phyloP scores from a whole-genome alignment of 2,113 vertebrate species.

The Macquaria australasica region DNA sequence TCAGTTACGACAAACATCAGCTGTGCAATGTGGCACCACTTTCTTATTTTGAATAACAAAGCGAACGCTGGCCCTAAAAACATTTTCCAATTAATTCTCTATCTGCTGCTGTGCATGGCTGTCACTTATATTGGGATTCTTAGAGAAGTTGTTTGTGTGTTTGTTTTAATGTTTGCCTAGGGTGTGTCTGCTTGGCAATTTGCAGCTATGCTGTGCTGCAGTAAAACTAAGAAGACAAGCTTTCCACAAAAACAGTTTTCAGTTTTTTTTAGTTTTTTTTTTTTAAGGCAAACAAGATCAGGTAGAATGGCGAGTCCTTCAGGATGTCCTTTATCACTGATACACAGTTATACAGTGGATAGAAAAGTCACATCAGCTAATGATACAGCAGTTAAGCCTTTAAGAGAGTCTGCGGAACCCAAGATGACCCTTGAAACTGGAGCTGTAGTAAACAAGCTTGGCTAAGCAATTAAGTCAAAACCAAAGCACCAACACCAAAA shows the following conservation, averaged over 20 bases:
- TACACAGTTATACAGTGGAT: background rate
- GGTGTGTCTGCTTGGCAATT: background rate
- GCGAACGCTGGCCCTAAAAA: background rate
- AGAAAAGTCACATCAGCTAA: slow-evolving; percentile 20
- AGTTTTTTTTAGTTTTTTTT: background rate
- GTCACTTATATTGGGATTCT: background rate
- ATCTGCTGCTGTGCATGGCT: background rate
- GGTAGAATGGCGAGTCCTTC: background rate
- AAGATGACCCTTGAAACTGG: slow-evolving; percentile 40
- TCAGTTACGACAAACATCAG: slow-evolving; percentile 24
- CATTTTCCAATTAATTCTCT: background rate
- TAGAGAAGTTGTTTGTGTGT: background rate
- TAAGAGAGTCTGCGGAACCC: slow-evolving; percentile 18
- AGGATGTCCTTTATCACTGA: slow-evolving; percentile 3
- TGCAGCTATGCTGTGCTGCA: background rate
- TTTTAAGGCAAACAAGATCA: background rate
- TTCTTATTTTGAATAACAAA: slow-evolving; percentile 1
- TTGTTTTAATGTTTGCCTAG: background rate
- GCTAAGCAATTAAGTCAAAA: slow-evolving; percentile 53
- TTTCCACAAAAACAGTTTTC: background rate
- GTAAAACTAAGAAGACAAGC: background rate
- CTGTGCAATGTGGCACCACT: background rate
- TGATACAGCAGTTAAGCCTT: slow-evolving; percentile 18
- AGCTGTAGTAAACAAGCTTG: slow-evolving; percentile 53
- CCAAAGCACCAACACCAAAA: slow-evolving; percentile 20